Conservation (phyloP, 2,888 invertebrate species). For the Quadriops clusia region DNA sequence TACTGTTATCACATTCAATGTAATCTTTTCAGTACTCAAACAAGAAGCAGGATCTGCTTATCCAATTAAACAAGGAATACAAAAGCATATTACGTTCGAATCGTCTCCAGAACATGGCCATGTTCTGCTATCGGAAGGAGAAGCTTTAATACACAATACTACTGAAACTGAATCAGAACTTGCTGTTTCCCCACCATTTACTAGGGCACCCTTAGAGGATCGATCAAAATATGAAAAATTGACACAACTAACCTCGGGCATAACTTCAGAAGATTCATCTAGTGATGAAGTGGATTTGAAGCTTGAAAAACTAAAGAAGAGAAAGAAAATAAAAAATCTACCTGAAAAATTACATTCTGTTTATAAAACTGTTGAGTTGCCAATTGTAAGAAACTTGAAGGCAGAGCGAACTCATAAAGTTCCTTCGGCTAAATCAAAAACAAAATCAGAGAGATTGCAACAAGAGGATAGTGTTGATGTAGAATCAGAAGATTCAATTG, state of each 20-base stretch:
- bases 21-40: too few relatives aligned
- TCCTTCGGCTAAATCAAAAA: conserved; percentile 8
- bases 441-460: conserved; percentile 23
- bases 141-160: conserved; percentile 33
- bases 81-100: conserved; percentile 12
- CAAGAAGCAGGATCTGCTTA: too few relatives aligned
- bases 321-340: conserved; percentile 36
- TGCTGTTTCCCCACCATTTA: conserved; percentile 41
- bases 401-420: conserved; percentile 28
- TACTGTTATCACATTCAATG: too few relatives aligned
- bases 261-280: conserved; percentile 40
- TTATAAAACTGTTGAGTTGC: conserved; percentile 40
- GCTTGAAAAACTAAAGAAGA: conserved; percentile 30
- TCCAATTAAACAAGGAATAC: too few relatives aligned
- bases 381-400: conserved; percentile 38
- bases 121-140: conserved; percentile 30
- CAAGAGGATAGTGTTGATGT: conserved; percentile 30
- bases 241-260: conserved; percentile 46
- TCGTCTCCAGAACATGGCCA: conserved; percentile 18
- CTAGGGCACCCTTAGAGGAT: conserved; percentile 54
- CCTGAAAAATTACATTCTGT: conserved; percentile 44
- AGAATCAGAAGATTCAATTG: conserved; percentile 56
- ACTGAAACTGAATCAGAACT: conserved; percentile 26
- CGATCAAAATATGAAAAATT: conserved; percentile 68
- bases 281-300: conserved; percentile 36